Evolutionary conservation across 2,888 invertebrate genomes (phyloP).

Genomic region (Pachydiplax longipennis): DNA sequence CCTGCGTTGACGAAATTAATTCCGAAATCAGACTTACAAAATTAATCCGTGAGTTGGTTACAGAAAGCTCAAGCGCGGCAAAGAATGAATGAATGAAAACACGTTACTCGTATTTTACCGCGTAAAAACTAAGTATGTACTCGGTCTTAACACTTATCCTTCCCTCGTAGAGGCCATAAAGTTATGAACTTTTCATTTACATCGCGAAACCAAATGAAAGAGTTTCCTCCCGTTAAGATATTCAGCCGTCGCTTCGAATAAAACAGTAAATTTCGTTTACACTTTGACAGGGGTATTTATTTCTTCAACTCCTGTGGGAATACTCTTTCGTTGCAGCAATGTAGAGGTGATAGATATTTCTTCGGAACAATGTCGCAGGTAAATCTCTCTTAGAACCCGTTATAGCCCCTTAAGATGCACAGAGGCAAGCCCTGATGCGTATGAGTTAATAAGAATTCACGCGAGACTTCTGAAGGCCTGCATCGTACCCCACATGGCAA

Average conservation of each 20-base stretch:
- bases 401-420: neutral
- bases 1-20: too few relatives aligned
- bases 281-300: neutral
- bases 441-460: neutral
- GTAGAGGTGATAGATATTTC: neutral
- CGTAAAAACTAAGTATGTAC: too few relatives aligned
- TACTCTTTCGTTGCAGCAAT: neutral
- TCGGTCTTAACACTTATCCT: too few relatives aligned
- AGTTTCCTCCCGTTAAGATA: too few relatives aligned
- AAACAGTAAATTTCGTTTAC: neutral
- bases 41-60: too few relatives aligned
- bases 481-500: slow-evolving; percentile 13
- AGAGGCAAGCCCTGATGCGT: neutral
- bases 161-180: too few relatives aligned
- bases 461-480: neutral
- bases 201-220: too few relatives aligned
- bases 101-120: too few relatives aligned
- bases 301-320: neutral
- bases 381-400: neutral
- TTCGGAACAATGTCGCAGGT: neutral
- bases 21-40: too few relatives aligned
- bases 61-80: too few relatives aligned
- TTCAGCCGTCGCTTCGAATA: neutral
- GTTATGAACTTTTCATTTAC: too few relatives aligned
- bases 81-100: too few relatives aligned